A percentile compares a stretch with the other conserved stretches of the same genome.
Conservation (phyloP, 2,113 vertebrate genomes). For the Sphyrna mokarran region DNA sequence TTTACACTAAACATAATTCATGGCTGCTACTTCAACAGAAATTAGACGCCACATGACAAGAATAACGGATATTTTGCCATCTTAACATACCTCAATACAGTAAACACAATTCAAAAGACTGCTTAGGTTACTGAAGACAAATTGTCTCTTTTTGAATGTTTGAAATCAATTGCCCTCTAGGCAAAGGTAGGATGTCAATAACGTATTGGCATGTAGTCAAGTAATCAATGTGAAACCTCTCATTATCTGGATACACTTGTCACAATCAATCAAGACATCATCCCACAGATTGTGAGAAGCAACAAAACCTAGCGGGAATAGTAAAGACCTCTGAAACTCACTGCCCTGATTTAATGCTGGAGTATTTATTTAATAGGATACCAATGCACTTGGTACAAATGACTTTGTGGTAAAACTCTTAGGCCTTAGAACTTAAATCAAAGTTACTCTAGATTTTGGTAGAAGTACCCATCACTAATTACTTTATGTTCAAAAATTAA, state of each 20-base stretch:
- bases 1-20: constrained; percentile 16
- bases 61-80: background rate
- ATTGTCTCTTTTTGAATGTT: background rate
- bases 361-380: background rate
- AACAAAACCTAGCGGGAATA: background rate
- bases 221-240: background rate
- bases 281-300: background rate
- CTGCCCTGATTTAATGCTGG: background rate
- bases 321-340: background rate
- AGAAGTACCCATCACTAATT: background rate
- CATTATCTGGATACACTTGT: constrained; percentile 15
- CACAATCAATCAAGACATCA: background rate
- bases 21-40: background rate
- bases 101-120: constrained; percentile 4
- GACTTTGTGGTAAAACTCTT: background rate
- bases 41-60: background rate
- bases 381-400: background rate
- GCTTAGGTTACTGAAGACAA: background rate
- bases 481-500: background rate
- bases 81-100: background rate
- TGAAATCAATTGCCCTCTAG: background rate
- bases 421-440: background rate
- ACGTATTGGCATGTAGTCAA: background rate
- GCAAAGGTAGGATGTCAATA: background rate
- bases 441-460: background rate